Percentiles rank a stretch among this genome's conserved stretches.
Conservation (phyloP, 1,140 invertebrate genomes). For the Neelides sp. region DNA sequence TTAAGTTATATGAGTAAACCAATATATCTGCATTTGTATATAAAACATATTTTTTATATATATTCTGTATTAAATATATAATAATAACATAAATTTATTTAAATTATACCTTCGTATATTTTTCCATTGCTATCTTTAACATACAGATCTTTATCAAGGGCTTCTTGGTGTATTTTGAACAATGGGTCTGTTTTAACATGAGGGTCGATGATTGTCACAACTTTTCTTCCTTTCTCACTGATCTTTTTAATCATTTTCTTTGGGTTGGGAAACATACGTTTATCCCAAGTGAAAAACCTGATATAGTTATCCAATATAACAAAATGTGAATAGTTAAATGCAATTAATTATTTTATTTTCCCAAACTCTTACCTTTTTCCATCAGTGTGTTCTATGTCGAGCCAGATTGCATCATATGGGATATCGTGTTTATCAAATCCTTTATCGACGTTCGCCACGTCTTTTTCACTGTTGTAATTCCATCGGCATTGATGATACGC, state of each 20-base stretch:
- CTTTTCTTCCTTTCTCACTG: slow-evolving; percentile 74
- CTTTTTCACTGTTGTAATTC: slow-evolving; percentile 97
- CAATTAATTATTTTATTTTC: background rate
- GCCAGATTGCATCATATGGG: slow-evolving; percentile 91
- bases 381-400: slow-evolving; percentile 98
- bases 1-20: no score
- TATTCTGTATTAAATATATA: no score
- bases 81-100: no score
- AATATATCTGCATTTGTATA: no score
- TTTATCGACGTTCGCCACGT: slow-evolving; percentile 68
- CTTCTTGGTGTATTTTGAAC: slow-evolving; percentile 83
- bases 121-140: slow-evolving; percentile 82
- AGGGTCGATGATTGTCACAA: slow-evolving; percentile 95
- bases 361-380: slow-evolving; percentile 59
- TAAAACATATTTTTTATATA: no score
- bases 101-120: slow-evolving; percentile 89
- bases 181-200: slow-evolving; percentile 85
- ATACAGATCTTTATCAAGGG: slow-evolving; percentile 64
- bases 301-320: slow-evolving; percentile 12
- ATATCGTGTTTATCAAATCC: slow-evolving; percentile 80
- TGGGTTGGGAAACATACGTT: slow-evolving; percentile 73
- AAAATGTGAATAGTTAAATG: background rate
- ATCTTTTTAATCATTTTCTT: slow-evolving; percentile 83
- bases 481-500: slow-evolving; percentile 95
- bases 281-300: slow-evolving; percentile 94